Evolutionary conservation across 1,140 invertebrate species (phyloP), one percentile per base, ranked within the genome.

Genomic region (Aphelenchoides avenae): DNA sequence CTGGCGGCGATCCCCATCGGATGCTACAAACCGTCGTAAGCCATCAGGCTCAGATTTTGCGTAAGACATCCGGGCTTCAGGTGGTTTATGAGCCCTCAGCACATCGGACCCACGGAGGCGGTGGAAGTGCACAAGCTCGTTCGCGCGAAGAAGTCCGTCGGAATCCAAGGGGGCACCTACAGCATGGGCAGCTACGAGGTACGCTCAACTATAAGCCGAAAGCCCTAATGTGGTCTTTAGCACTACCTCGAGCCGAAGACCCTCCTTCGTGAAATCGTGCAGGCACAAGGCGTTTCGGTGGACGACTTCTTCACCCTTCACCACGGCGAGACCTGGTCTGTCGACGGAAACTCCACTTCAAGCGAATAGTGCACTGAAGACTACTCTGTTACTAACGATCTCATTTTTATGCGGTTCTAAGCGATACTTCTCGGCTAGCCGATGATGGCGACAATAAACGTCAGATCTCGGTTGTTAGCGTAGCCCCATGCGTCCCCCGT

Each of bases 51-150:
- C 27, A 41, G 22, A 46, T 27, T 44, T 20, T 30, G 9, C 18
- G 30, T 15, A 15, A 31, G 34, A 40, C 41, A 34, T 64, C n/a
- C n/a, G 43, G 26, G 33, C 37, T 54, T 42, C 47, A 64, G 66
- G 53, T 75, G 77, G 71, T 80, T 82, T 55, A 80, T 83, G 79
- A 66, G 64, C 42, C 65, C 70, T 47, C 79, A 80, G 42, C 82
- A 83, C 67, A 73, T 82, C 18, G 52, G 71, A 81, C 64, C 81
- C 82, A 11, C 69, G 31, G 80, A 83, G 66, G 81, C 82, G 15
- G 77, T 83, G 9, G 31, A 76, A 49, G 78, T 83, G 20, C 82
- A 83, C 63, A 39, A 61, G 36, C 80, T 83, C 66, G 42, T 81
- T 7, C 50, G 48, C 29, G 70, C 75, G 18, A 51, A 55, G 20